Conservation (phyloP, 2,113 vertebrate species). For the Aphelocoma coerulescens region DNA sequence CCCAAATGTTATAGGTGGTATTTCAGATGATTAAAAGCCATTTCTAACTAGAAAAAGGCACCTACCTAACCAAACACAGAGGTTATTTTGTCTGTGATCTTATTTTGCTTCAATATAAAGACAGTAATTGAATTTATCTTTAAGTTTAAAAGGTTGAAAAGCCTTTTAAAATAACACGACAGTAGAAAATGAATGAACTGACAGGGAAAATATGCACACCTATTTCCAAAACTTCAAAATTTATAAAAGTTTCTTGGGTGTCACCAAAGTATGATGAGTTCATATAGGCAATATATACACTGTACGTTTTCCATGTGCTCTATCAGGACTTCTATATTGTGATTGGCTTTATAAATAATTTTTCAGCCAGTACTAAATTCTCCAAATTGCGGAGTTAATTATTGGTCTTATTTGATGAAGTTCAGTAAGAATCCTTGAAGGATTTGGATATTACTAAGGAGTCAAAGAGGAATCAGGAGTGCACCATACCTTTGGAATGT, state of each 20-base stretch:
- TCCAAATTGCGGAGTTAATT: slow-evolving; percentile 16
- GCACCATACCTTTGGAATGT: background rate
- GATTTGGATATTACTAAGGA: background rate
- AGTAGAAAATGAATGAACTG: background rate
- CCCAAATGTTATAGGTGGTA: background rate
- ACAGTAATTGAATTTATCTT: background rate
- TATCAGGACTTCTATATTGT: background rate
- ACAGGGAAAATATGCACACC: background rate
- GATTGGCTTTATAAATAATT: slow-evolving; percentile 10
- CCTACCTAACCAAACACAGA: background rate
- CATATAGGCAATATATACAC: background rate
- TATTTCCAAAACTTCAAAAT: slow-evolving; percentile 28
- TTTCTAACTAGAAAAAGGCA: background rate
- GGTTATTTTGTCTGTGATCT: slow-evolving; percentile 8
- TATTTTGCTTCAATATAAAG: background rate
- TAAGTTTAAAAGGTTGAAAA: slow-evolving; percentile 5
- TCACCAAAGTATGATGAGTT: background rate
- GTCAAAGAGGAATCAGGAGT: background rate
- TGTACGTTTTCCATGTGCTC: background rate
- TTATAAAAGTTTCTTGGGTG: background rate
- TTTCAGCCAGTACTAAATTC: slow-evolving; percentile 21
- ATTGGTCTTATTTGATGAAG: slow-evolving; percentile 11
- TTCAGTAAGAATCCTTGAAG: slow-evolving; percentile 39
- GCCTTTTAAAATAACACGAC: background rate
- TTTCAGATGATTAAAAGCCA: background rate